Base-by-base conservation (phyloP, 2,888 invertebrate genomes). In the Panorpa germanica region DNA sequence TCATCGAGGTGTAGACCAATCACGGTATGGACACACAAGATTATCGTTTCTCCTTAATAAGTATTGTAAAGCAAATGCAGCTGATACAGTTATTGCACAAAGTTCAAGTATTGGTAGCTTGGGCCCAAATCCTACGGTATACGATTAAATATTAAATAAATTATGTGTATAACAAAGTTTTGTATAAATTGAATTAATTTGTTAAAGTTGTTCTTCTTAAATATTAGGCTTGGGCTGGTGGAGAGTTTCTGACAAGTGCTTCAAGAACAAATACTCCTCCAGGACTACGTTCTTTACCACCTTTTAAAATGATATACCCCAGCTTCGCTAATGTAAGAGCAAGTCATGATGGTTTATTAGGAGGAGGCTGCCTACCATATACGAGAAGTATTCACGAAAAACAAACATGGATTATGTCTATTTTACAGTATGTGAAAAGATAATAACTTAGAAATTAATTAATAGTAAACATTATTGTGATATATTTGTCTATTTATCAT, bases 351-450 rank as follows among this genome's bases (percentile, higher is more conserved):
- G 83, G 81, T 0, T 61, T 78, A 27, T 57, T 72, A 20, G 88
- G 85, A 4, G 90, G 91, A 0, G 81, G 78, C 0, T 90, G 88
- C 43, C 56, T 96, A 4, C 93, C 93, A 0, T 96, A 96, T 48
- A 63, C 66, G 1, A 65, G 62, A n/a, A 61, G 63, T 13, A 69
- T 66, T 0, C 81, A 90, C 45, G 59, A 64, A 10, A 91, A 85
- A 44, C 95, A 96, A 45, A 53, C 59, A 0, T 95, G 90, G 85
- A 59, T 95, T 0, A 68, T 66, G 32, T 52, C 62, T 1, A 75
- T 69, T 47, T 52, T 93, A 28, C 70, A 76, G 83, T 85, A 50
- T 64, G 71, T 55, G 36, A 11, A 19, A 30, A 28, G 11, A 21
- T 26, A 24, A 25, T 36, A 28, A 15, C 22, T 23, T 24, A n/a